phyloP scores from a whole-genome alignment of 2,888 invertebrate species.

The Diarsia brunnea region DNA sequence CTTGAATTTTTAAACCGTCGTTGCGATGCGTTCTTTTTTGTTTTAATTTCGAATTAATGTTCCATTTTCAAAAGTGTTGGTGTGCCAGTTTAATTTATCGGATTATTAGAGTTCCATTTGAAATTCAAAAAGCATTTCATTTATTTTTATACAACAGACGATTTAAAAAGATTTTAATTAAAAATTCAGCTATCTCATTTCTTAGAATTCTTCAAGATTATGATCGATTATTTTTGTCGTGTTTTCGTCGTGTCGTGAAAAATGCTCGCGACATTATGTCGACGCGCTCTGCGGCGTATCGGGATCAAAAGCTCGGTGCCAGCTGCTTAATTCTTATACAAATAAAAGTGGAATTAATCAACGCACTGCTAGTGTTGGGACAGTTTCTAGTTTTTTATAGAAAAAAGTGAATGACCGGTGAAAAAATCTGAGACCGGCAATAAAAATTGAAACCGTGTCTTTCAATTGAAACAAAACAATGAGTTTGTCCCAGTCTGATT shows the following conservation, averaged over 20 bases:
- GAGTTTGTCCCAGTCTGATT: not conserved
- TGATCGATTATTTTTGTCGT: slow-evolving; percentile 88
- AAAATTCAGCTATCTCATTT: slow-evolving; percentile 78
- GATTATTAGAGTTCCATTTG: slow-evolving; percentile 58
- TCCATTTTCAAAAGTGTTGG: slow-evolving; percentile 57
- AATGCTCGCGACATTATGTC: slow-evolving; percentile 84
- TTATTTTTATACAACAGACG: slow-evolving; percentile 60
- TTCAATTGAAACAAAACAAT: not conserved
- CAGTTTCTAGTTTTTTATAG: slow-evolving; percentile 49
- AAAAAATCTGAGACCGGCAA: slow-evolving; percentile 1
- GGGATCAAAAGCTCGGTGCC: slow-evolving; percentile 87
- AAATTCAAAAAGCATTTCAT: slow-evolving; percentile 52
- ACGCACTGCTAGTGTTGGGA: slow-evolving; percentile 82
- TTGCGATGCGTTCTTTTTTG: slow-evolving; percentile 16
- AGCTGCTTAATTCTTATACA: slow-evolving; percentile 87
- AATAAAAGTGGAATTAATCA: slow-evolving; percentile 90
- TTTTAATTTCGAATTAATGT: slow-evolving; percentile 36
- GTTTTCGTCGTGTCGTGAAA: slow-evolving; percentile 84
- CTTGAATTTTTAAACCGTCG: slow-evolving; percentile 42
- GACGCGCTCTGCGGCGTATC: slow-evolving; percentile 84
- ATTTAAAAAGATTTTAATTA: slow-evolving; percentile 70
- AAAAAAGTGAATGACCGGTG: slow-evolving; percentile 32
- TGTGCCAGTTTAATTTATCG: slow-evolving; percentile 61
- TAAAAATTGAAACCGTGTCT: not conserved
- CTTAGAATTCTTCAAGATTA: slow-evolving; percentile 83